phyloP scores from a whole-genome alignment of 2,113 vertebrate species.

The Clarias magur region DNA sequence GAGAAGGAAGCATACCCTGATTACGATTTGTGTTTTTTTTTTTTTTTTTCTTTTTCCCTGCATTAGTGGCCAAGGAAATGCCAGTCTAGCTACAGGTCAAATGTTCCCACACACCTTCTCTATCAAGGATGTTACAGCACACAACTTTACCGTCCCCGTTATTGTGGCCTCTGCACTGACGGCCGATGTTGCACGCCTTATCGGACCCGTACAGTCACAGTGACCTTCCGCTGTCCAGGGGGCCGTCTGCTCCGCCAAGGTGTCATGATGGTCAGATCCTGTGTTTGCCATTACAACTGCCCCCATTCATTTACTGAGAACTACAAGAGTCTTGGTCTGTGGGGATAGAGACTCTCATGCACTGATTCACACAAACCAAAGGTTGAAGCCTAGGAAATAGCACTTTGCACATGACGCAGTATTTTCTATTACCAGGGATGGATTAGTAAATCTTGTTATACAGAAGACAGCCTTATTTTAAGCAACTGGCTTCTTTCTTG shows the following conservation, averaged over 20 bases:
- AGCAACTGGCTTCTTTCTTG: not conserved
- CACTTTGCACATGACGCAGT: constrained; percentile 31
- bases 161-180: constrained; percentile 72
- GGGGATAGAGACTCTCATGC: constrained; percentile 31
- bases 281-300: constrained; percentile 73
- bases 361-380: constrained; percentile 3
- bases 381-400: constrained; percentile 9
- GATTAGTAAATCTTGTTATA: not conserved
- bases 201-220: constrained; percentile 61
- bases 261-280: constrained; percentile 76
- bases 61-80: constrained; percentile 63
- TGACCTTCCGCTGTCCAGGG: constrained; percentile 66
- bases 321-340: constrained; percentile 36
- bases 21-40: not conserved
- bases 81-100: constrained; percentile 64
- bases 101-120: constrained; percentile 60
- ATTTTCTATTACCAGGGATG: not conserved
- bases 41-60: constrained; percentile 27
- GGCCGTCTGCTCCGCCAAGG: constrained; percentile 59
- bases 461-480: not conserved
- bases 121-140: constrained; percentile 73
- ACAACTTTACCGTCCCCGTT: constrained; percentile 57
- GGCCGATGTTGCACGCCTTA: constrained; percentile 73
- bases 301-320: constrained; percentile 53
- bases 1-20: not conserved